A percentile compares a stretch with the other conserved stretches of the same genome.
Conservation (phyloP, 2,888 invertebrate genomes). For the Eutolmus rufibarbis region DNA sequence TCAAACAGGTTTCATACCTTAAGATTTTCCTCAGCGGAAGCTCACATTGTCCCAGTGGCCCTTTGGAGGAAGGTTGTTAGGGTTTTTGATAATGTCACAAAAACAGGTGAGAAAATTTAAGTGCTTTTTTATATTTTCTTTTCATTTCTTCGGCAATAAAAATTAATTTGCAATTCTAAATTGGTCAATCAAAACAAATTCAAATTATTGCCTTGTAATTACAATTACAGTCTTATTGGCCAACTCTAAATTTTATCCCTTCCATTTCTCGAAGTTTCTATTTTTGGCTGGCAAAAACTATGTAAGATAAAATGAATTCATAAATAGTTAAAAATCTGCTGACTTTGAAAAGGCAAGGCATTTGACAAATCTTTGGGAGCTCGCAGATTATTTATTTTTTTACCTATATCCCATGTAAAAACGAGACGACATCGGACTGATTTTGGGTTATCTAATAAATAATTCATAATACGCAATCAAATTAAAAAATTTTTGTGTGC, state of each 20-base stretch:
- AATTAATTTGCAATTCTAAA: not conserved
- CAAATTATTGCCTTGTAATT: not conserved
- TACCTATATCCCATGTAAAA: slow-evolving; percentile 19
- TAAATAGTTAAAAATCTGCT: not conserved
- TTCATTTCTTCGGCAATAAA: not conserved
- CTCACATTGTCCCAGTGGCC: not conserved
- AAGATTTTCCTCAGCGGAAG: not conserved
- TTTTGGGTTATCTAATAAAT: slow-evolving; percentile 35
- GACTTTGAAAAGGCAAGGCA: slow-evolving; percentile 6
- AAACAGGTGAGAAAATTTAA: not conserved
- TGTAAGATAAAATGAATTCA: not conserved
- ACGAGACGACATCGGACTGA: not conserved
- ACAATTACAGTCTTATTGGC: not conserved
- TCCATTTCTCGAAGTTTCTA: not conserved
- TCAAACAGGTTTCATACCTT: not conserved
- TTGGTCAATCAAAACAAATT: not conserved
- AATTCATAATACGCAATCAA: slow-evolving; percentile 34
- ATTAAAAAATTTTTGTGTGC: slow-evolving; percentile 1
- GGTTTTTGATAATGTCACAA: not conserved
- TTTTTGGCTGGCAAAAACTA: not conserved
- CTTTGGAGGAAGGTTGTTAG: not conserved
- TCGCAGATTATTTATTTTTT: slow-evolving; percentile 13
- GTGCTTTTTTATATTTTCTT: not conserved
- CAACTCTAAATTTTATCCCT: not conserved
- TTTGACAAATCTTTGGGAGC: not conserved